Base-by-base conservation (phyloP, 2,797 vertebrate species). In the Ctenopoma kingsleyae region DNA sequence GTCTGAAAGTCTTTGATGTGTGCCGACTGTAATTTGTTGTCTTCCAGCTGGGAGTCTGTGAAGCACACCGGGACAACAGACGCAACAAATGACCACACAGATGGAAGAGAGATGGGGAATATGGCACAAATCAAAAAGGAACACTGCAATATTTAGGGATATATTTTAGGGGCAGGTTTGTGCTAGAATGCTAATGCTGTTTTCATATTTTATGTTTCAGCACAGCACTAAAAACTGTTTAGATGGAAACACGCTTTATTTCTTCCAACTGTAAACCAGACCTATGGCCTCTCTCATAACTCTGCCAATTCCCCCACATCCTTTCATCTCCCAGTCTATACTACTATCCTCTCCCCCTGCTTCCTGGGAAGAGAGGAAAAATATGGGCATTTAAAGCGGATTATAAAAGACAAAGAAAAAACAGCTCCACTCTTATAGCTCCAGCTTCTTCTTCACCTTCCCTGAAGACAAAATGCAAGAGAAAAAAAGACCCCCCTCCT, bases 11-110 rank as follows among this genome's bases (percentile, higher is more conserved):
- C 84, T 92, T 88, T 92, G 87, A 90, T 89, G 72, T 89, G 62
- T 67, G 73, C 70, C 49, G 57, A 79, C 81, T 62, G 58, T 74
- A 87, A 79, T 89, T 87, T 90, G 87, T 88, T 88, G 83, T 83
- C 77, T 54, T 84, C 80, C 85, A 87, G 86, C 85, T 90, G 88
- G 78, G 86, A 85, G 77, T 78, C 35, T 79, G 59, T 78, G 62
- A 84, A 81, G 41, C 74, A 72, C 67, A 71, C 71, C 66, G 17
- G 66, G 70, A 71, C 53, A 11, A 22, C 71, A 40, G 38, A 83
- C 46, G n/a, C 62, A 59, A 49, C 66, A 53, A 64, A 61, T 76
- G 60, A 65, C 75, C 83, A 74, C 81, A 84, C 78, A 86, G 67
- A 80, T 0, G 19, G 81, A 76, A 54, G 58, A 15, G 35, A 44